These are phyloP conservation scores for Capitulum mitella DNA, from an alignment of 2,888 invertebrate genomes.

Conservation along the genomic window DNA sequence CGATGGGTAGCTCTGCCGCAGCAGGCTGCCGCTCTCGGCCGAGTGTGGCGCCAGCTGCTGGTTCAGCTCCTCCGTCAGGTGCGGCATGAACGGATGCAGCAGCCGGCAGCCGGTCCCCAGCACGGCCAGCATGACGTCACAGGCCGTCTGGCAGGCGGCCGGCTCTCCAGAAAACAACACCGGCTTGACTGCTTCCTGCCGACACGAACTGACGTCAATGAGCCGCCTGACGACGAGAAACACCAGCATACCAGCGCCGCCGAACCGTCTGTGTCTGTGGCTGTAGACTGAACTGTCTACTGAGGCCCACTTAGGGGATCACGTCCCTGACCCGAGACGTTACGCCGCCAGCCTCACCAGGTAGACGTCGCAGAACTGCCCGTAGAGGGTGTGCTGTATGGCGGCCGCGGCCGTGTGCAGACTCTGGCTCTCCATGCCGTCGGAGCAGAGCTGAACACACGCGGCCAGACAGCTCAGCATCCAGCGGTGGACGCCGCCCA, in stretches of 20 bases:
- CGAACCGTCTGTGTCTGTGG: too few species aligned
- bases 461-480: constrained; percentile 29
- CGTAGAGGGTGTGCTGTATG: constrained; percentile 30
- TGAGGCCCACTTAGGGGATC: too few species aligned
- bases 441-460: constrained; percentile 20
- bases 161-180: not conserved
- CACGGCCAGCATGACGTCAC: not conserved
- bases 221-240: too few species aligned
- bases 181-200: constrained; percentile 24
- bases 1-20: not conserved
- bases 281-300: too few species aligned
- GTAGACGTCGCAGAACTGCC: constrained; percentile 34
- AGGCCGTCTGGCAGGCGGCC: not conserved
- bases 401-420: constrained; percentile 27
- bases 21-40: not conserved
- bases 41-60: not conserved
- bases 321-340: too few species aligned
- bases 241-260: too few species aligned
- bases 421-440: constrained; percentile 28
- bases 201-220: too few species aligned
- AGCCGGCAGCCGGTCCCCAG: constrained; percentile 3
- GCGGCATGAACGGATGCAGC: constrained; percentile 26
- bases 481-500: constrained; percentile 31
- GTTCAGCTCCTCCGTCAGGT: constrained; percentile 8
- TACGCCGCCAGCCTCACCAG: too few species aligned